Evolutionary conservation across 2,888 invertebrate genomes (phyloP), one percentile per base, ranked within the genome.

Genomic region (Morpho achilles): DNA sequence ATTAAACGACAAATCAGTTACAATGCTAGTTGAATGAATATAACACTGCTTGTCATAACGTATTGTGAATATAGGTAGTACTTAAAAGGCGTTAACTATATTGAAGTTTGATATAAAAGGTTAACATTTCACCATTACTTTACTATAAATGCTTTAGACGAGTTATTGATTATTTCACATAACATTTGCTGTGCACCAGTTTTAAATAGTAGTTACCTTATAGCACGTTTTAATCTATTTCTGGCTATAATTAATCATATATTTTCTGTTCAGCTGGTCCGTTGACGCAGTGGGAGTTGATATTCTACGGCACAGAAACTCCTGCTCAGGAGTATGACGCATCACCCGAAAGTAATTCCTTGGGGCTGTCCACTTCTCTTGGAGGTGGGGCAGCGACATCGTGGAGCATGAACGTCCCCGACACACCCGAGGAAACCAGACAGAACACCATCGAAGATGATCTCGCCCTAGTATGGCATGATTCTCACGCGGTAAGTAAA

Each of bases 281-380:
- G 1, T 86, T 96, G 59, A 92, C 93, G 53, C 94, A 95, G 69
- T 97, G 96, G 96, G 94, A 95, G 80, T 82, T 96, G 73, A 94
- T 95, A 73, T 93, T 97, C 79, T 95, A 96, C 82, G 97, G 97
- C 47, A 96, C 96, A 1, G 94, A 93, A 66, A 84, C 85, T 1
- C 93, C 93, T 1, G 87, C 93, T 7, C 93, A 93, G 72, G 92
- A 92, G 52, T 85, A 81, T 48, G 87, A 96, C 76, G 96, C 95
- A 42, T 95, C 96, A 3, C 93, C 91, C 5, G 83, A 84, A 51
- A 79, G 73, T 32, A 92, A 92, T 66, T 82, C 91, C 10, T 79
- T 92, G 68, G 87, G 84, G 32, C 32, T 32, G 32, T 5, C 32
- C 32, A 32, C 32, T 32, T 32, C 32, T 32, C 32, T 32, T 32